These are phyloP conservation scores for Antheraea assamensis DNA, from an alignment of 2,888 invertebrate genomes.

Conservation along the genomic window DNA sequence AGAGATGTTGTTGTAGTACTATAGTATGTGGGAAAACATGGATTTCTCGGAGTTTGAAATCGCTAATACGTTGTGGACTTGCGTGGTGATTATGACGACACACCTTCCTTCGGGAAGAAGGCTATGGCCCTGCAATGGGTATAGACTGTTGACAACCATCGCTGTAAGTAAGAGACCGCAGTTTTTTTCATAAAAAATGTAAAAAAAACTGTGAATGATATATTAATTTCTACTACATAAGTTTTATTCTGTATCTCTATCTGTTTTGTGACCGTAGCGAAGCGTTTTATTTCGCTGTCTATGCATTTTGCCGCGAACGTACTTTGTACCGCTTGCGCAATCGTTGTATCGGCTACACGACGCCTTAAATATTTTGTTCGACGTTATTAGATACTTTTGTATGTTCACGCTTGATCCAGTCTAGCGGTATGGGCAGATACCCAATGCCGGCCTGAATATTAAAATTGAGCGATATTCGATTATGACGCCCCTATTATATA, in stretches of 20 bases:
- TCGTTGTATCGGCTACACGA: not conserved
- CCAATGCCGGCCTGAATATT: not conserved
- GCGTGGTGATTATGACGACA: no score
- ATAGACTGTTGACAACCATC: no score
- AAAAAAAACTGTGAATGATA: not conserved
- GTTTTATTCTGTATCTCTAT: not conserved
- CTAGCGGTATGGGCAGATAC: not conserved
- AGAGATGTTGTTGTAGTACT: no score
- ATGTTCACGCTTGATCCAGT: not conserved
- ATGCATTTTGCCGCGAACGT: not conserved
- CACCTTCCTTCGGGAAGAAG: no score
- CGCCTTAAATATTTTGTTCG: not conserved
- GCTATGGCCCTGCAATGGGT: no score
- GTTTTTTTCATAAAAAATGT: not conserved
- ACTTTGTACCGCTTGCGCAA: conserved; percentile 11
- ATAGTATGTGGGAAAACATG: no score
- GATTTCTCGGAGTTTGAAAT: no score
- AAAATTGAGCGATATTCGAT: no score
- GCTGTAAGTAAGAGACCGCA: no score
- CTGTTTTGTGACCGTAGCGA: conserved; percentile 2
- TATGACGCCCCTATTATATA: no score
- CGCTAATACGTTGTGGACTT: no score
- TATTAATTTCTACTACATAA: not conserved
- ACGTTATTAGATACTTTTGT: conserved; percentile 11
- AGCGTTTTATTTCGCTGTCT: conserved; percentile 18